These are phyloP conservation scores for Frieseomelitta varia DNA, from an alignment of 1,140 invertebrate genomes.

Conservation along the genomic window DNA sequence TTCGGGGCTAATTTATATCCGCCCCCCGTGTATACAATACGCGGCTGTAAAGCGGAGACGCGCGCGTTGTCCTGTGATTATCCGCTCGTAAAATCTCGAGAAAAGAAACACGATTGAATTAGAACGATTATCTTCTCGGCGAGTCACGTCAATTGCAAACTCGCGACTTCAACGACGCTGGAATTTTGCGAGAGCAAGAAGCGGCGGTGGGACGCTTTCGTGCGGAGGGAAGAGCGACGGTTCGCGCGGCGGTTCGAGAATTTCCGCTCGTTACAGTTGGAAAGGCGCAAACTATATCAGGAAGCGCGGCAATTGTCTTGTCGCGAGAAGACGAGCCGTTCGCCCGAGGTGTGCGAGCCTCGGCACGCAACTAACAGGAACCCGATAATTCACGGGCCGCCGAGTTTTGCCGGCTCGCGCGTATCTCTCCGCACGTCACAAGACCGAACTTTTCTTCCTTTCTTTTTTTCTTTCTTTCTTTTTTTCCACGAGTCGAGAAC, in stretches of 20 bases:
- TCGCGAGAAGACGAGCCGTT: conserved; percentile 73
- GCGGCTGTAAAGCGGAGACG: conserved; percentile 17
- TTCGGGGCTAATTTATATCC: conserved; percentile 36
- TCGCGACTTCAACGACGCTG: no score
- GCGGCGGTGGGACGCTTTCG: neutral
- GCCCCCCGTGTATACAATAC: neutral
- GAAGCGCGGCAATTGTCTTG: conserved; percentile 79
- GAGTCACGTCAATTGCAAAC: no score
- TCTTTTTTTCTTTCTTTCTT: neutral
- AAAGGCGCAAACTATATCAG: conserved; percentile 72
- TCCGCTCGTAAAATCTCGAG: conserved; percentile 35
- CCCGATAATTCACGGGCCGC: conserved; percentile 73
- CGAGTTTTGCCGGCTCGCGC: neutral
- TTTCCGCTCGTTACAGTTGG: conserved; percentile 70
- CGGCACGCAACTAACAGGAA: conserved; percentile 79
- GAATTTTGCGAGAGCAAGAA: neutral
- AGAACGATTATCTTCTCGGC: neutral
- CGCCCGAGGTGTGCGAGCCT: conserved; percentile 70
- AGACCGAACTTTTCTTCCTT: neutral
- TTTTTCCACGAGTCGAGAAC: neutral
- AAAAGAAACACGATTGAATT: conserved; percentile 43
- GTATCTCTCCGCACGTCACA: neutral
- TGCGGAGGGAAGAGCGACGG: conserved; percentile 38
- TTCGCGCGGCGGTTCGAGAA: conserved; percentile 16
- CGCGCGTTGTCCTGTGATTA: conserved; percentile 45